Evolutionary conservation across 1,140 invertebrate genomes (phyloP).

Genomic region (Drosophila seguyi): DNA sequence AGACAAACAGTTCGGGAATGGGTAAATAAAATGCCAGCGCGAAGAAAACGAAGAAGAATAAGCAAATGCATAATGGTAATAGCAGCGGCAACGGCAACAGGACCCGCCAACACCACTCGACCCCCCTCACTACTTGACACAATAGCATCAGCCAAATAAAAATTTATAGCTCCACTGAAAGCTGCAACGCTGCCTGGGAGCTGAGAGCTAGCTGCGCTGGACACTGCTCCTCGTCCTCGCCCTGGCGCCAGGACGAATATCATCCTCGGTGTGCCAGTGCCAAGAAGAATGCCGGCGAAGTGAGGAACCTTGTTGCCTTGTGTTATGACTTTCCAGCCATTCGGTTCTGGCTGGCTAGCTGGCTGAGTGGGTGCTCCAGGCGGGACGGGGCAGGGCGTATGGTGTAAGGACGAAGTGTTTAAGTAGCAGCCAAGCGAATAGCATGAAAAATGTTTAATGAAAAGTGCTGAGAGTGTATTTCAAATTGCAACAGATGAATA

Average conservation of each 20-base stretch:
- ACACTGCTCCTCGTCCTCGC: constrained; percentile 27
- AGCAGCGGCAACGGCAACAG: constrained; percentile 29
- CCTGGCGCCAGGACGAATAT: constrained; percentile 30
- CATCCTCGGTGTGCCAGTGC: constrained; percentile 33
- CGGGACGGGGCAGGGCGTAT: not conserved
- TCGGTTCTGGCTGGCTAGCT: constrained; percentile 46
- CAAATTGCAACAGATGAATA: constrained; percentile 10
- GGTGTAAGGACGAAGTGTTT: constrained; percentile 48
- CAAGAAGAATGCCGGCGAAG: constrained; percentile 16
- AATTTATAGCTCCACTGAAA: constrained; percentile 78
- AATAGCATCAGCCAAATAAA: constrained; percentile 79
- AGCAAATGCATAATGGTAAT: constrained; percentile 74
- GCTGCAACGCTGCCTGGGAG: constrained; percentile 67
- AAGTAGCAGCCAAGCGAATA: constrained; percentile 56
- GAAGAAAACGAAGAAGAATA: constrained; percentile 28
- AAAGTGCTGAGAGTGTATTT: constrained; percentile 58
- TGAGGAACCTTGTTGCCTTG: constrained; percentile 52
- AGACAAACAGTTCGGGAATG: constrained; percentile 72
- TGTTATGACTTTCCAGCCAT: constrained; percentile 69
- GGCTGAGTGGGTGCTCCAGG: constrained; percentile 32
- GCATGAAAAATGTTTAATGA: constrained; percentile 68
- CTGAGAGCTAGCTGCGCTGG: constrained; percentile 44
- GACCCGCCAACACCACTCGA: constrained; percentile 16
- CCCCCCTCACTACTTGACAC: constrained; percentile 65
- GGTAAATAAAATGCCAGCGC: constrained; percentile 32